These are phyloP conservation scores for Epizoanthus ramosus DNA, from an alignment of 92 coral and sea anemone species.

Conservation along the genomic window DNA sequence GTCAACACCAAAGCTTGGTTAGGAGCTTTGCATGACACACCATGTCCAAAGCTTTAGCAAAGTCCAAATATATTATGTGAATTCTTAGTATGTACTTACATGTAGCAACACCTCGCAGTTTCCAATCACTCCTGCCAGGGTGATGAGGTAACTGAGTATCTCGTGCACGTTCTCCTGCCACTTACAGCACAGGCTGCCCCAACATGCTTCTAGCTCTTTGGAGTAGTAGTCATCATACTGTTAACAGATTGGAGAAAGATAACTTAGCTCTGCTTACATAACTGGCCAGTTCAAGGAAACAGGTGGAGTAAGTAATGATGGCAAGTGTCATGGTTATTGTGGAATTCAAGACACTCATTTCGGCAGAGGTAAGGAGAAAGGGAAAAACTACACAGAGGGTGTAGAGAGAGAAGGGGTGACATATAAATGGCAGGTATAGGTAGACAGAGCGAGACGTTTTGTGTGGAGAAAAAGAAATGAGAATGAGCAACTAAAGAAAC, in stretches of 20 bases:
- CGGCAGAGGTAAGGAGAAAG: background rate
- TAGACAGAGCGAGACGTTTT: background rate
- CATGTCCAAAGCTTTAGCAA: too few species aligned
- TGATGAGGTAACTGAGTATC: slow-evolving; percentile 86
- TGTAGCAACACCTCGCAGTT: slow-evolving; percentile 89
- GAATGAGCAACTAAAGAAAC: background rate
- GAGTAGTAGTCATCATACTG: slow-evolving; percentile 93
- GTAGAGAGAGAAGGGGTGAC: background rate
- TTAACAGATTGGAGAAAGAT: background rate
- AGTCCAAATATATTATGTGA: too few species aligned
- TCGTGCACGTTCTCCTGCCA: slow-evolving; percentile 94
- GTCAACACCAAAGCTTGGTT: too few species aligned
- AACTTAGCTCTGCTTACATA: background rate
- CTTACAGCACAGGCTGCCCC: slow-evolving; percentile 86
- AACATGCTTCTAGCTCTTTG: slow-evolving; percentile 89
- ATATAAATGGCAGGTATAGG: background rate
- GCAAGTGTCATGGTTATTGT: too few species aligned
- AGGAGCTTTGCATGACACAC: too few species aligned
- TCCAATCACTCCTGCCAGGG: slow-evolving; percentile 88
- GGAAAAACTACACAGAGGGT: too few species aligned
- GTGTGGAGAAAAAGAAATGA: background rate
- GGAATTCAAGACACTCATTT: too few species aligned
- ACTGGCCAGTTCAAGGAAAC: too few species aligned
- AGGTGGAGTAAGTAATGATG: too few species aligned
- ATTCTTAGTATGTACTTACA: slow-evolving; percentile 53